Evolutionary conservation across 2,797 vertebrate genomes (phyloP).

Genomic region (Catamblyrhynchus diadema): DNA sequence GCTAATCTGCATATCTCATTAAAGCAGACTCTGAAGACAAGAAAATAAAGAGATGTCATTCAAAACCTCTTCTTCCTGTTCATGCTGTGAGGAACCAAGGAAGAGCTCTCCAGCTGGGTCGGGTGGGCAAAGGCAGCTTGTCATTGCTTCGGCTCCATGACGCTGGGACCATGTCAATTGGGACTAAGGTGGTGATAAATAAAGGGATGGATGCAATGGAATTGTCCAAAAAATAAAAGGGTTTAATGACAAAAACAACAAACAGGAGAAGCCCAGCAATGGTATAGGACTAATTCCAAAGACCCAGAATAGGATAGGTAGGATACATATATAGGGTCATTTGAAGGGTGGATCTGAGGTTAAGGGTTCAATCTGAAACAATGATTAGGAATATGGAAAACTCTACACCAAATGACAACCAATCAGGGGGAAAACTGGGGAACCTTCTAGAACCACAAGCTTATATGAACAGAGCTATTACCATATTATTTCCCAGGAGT

Average conservation of each 20-base stretch:
- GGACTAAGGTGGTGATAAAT: not conserved
- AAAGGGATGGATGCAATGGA: not conserved
- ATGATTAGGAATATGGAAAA: not conserved
- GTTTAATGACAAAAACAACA: accelerated
- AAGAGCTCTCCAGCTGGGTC: not conserved
- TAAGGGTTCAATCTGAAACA: not conserved
- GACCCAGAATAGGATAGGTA: not conserved
- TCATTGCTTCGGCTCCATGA: accelerated
- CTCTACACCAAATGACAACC: not conserved
- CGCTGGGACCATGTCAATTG: accelerated
- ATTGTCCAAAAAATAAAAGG: not conserved
- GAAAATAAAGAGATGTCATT: conserved; percentile 13
- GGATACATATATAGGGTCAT: not conserved
- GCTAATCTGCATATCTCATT: conserved; percentile 40
- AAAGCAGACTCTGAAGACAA: not conserved
- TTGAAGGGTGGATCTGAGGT: not conserved
- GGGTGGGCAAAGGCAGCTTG: not conserved
- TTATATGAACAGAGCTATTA: not conserved
- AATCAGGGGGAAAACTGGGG: not conserved
- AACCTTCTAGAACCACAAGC: not conserved
- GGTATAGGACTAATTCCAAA: not conserved
- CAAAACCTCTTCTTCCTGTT: not conserved
- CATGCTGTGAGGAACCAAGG: not conserved
- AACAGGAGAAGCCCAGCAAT: not conserved
- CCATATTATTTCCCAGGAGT: not conserved